phyloP scores from a whole-genome alignment of 2,113 vertebrate species.

The Myotis brandtii region DNA sequence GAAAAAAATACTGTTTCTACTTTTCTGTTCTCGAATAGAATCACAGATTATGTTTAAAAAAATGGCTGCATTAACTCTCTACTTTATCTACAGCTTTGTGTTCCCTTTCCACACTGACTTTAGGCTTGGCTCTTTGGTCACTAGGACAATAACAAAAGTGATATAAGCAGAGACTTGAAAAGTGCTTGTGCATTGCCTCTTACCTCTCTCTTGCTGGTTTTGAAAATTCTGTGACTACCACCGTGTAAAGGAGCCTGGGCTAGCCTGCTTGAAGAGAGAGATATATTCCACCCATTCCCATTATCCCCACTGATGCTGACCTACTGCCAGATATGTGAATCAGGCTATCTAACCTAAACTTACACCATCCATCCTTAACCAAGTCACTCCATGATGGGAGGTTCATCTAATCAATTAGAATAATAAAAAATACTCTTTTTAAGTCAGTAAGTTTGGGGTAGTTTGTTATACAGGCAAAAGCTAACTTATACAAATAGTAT shows the following conservation, averaged over 20 bases:
- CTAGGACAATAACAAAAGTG: conserved; percentile 30
- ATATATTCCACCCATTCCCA: neutral
- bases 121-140: neutral
- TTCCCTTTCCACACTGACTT: neutral
- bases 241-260: neutral
- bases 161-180: conserved; percentile 9
- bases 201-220: conserved; percentile 37
- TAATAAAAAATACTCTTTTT: conserved; percentile 31
- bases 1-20: neutral
- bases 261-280: neutral
- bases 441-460: neutral
- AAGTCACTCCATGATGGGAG: neutral
- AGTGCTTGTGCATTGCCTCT: neutral
- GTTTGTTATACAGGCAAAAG: conserved; percentile 5
- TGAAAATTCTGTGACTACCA: neutral
- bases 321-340: neutral
- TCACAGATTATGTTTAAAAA: neutral
- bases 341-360: neutral
- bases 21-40: conserved; percentile 9
- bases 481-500: conserved; percentile 24
- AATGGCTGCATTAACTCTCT: neutral
- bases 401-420: neutral
- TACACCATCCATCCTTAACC: neutral
- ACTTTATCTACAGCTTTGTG: neutral
- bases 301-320: neutral